Percentiles rank a stretch among this genome's conserved stretches.
Conservation (phyloP, 92 coral and sea anemone genomes). For the Siderastrea siderea region DNA sequence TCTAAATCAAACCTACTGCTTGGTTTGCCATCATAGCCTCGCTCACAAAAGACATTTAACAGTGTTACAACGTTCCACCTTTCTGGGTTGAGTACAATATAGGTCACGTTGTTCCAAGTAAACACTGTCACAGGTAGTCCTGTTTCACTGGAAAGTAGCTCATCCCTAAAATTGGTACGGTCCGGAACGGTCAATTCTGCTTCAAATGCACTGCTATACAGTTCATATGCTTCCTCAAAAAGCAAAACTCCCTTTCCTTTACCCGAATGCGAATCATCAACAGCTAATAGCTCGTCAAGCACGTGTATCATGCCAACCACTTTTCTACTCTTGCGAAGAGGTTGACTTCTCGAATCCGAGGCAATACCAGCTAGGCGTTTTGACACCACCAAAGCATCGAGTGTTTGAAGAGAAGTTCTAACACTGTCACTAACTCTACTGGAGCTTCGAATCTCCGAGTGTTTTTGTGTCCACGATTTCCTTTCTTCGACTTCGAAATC, state of each 20-base stretch:
- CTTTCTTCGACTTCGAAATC: constrained; percentile 13
- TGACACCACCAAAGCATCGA: constrained; percentile 24
- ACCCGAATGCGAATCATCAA: constrained; percentile 1
- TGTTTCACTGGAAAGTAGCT: constrained; percentile 16
- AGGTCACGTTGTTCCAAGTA: constrained; percentile 9
- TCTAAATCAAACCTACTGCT: constrained; percentile 46
- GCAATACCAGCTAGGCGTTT: constrained; percentile 57
- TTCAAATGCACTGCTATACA: constrained; percentile 45
- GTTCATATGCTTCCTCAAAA: constrained; percentile 50
- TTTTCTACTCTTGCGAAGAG: constrained; percentile 28
- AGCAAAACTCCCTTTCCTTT: constrained; percentile 47
- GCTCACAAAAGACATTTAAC: constrained; percentile 40
- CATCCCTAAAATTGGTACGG: constrained; percentile 29
- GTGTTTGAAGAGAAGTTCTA: constrained; percentile 38
- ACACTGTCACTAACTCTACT: constrained; percentile 50
- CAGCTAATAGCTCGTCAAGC: constrained; percentile 53
- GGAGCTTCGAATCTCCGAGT: constrained; percentile 22
- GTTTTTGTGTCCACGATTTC: constrained; percentile 45
- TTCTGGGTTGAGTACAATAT: constrained; percentile 40
- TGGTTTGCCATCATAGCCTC: not conserved
- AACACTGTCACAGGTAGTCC: constrained; percentile 33
- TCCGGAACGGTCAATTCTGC: constrained; percentile 38
- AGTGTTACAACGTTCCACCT: constrained; percentile 49
- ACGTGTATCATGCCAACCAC: constrained; percentile 48
- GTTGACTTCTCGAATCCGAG: constrained; percentile 4